These are phyloP conservation scores for Chlorops oryzae DNA, from an alignment of 1,140 invertebrate species.

Conservation along the genomic window DNA sequence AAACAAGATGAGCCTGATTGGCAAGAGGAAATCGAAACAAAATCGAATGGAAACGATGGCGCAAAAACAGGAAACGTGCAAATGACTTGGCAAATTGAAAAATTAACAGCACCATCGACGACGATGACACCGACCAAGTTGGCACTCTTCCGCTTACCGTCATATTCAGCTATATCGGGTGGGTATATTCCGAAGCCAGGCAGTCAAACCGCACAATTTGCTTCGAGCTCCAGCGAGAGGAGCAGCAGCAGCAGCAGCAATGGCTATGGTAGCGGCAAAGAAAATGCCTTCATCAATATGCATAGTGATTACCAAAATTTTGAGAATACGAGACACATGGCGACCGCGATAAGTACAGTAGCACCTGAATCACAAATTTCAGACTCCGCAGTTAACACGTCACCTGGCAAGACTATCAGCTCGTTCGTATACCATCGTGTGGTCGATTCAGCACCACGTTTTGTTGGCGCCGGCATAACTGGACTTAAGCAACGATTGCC, in stretches of 20 bases:
- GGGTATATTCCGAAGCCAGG: slow-evolving; percentile 33
- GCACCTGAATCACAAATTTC: too few relatives aligned
- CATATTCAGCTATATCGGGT: slow-evolving; percentile 32
- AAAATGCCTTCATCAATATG: neutral
- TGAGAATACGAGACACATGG: too few relatives aligned
- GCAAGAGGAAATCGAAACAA: slow-evolving; percentile 24
- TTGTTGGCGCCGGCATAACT: slow-evolving; percentile 14
- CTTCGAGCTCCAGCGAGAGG: slow-evolving; percentile 31
- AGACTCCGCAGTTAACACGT: neutral
- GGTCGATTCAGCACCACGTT: slow-evolving; percentile 23
- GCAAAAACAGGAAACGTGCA: slow-evolving; percentile 12
- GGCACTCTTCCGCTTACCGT: slow-evolving; percentile 31
- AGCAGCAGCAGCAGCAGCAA: slow-evolving; percentile 12
- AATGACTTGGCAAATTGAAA: slow-evolving; percentile 20
- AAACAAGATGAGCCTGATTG: slow-evolving; percentile 14
- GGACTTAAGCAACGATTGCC: slow-evolving; percentile 37
- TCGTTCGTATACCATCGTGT: slow-evolving; percentile 44
- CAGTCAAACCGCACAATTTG: slow-evolving; percentile 39
- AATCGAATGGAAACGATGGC: slow-evolving; percentile 9
- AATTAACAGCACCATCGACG: slow-evolving; percentile 6
- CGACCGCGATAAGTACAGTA: too few relatives aligned
- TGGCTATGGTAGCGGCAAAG: slow-evolving; percentile 1
- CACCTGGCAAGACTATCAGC: slow-evolving; percentile 14
- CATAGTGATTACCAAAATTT: neutral
- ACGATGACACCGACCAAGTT: slow-evolving; percentile 20